Percentiles rank a stretch among this genome's conserved stretches.
phyloP scores from a whole-genome alignment of 2,797 vertebrate species.

The Darevskia mixta region DNA sequence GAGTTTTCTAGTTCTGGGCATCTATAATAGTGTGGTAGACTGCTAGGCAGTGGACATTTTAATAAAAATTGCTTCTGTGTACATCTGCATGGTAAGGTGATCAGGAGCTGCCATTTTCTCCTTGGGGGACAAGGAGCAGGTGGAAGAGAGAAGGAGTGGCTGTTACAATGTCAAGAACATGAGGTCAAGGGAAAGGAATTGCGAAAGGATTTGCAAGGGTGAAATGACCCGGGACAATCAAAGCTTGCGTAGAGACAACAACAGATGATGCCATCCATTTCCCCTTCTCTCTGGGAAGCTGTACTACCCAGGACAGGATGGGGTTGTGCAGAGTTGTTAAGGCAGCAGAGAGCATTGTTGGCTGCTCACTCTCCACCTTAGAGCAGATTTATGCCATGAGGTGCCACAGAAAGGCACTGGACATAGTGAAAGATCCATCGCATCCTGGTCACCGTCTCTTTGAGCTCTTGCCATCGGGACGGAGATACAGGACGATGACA shows the following conservation, averaged over 20 bases:
- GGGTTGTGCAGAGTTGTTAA: no score
- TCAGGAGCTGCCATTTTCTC: no score
- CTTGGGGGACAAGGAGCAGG: not conserved
- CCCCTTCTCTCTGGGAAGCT: not conserved
- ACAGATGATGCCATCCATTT: not conserved
- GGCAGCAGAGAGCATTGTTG: no score
- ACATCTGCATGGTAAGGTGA: not conserved
- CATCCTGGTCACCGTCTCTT: no score
- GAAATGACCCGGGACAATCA: not conserved
- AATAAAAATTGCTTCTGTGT: not conserved
- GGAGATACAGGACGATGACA: no score
- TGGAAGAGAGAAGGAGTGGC: not conserved
- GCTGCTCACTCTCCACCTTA: no score
- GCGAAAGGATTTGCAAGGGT: not conserved
- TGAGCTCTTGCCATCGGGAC: no score
- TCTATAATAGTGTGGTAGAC: not conserved
- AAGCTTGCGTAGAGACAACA: not conserved
- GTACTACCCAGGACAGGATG: no score
- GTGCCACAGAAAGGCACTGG: no score
- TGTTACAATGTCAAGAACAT: not conserved
- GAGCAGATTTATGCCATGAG: no score
- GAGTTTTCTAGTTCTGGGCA: not conserved
- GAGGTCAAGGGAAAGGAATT: not conserved
- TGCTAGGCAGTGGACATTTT: not conserved
- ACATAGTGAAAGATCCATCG: no score